Conservation (phyloP, 2,888 invertebrate species). For the Bruchidius siliquastri region DNA sequence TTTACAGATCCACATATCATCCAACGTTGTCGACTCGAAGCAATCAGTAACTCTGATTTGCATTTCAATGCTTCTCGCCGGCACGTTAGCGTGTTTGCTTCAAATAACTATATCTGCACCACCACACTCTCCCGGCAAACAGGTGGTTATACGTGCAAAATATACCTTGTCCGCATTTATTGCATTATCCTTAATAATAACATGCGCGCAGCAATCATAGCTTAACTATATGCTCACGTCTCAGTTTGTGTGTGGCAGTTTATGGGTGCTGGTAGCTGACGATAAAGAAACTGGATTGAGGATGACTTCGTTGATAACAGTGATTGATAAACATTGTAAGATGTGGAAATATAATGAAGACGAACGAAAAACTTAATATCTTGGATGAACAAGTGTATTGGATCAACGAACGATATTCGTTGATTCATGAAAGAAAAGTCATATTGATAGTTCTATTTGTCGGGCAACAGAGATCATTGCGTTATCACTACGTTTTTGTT, state of each 20-base stretch:
- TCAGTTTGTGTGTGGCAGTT: background rate
- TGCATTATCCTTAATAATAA: background rate
- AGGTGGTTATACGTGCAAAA: background rate
- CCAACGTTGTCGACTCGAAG: too few relatives aligned
- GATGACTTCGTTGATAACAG: too few relatives aligned
- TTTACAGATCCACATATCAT: too few relatives aligned
- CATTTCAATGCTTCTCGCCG: background rate
- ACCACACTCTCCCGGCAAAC: background rate
- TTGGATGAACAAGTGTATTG: too few relatives aligned
- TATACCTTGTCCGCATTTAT: background rate
- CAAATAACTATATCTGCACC: background rate
- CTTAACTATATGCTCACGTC: constrained; percentile 3
- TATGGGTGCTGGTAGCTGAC: constrained; percentile 21
- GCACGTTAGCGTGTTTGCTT: background rate
- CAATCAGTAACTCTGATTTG: background rate
- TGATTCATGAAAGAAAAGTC: too few relatives aligned
- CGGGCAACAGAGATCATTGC: too few relatives aligned
- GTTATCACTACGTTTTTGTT: too few relatives aligned
- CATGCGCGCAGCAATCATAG: background rate
- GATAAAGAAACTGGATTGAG: constrained; percentile 6
- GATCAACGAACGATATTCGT: too few relatives aligned
- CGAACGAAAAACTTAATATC: too few relatives aligned
- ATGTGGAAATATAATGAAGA: too few relatives aligned
- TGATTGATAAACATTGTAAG: too few relatives aligned
- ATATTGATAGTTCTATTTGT: too few relatives aligned